phyloP scores from a whole-genome alignment of 2,113 vertebrate species.

The Murina feae region DNA sequence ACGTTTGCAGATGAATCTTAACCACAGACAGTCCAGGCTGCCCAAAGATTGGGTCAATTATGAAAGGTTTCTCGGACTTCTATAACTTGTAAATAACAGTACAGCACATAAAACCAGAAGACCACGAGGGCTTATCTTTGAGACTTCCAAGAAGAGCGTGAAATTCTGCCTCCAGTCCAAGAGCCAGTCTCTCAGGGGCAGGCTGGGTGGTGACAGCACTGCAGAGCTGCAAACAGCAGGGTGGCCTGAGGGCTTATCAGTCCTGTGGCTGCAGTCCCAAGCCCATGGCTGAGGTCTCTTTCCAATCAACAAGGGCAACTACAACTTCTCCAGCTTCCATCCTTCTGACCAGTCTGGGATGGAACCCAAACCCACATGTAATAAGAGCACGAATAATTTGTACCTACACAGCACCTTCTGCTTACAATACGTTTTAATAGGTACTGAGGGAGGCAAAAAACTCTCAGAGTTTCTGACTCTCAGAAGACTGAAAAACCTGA shows the following conservation, averaged over 20 bases:
- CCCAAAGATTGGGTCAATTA: neutral
- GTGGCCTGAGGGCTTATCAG: neutral
- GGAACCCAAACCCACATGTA: neutral
- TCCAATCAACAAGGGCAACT: neutral
- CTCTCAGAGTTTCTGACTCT: neutral
- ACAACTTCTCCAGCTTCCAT: neutral
- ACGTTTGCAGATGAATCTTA: neutral
- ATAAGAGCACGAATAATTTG: neutral
- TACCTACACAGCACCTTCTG: neutral
- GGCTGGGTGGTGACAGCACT: neutral
- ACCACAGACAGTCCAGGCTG: neutral
- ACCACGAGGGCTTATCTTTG: neutral
- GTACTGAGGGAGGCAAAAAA: neutral
- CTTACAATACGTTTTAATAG: neutral
- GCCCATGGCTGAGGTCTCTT: neutral
- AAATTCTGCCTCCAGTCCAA: neutral
- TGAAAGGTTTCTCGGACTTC: neutral
- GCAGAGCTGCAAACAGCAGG: neutral
- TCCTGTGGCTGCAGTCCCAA: neutral
- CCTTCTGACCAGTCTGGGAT: neutral
- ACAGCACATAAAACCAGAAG: neutral
- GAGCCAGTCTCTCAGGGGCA: neutral
- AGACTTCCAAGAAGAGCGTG: neutral
- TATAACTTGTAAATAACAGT: neutral
- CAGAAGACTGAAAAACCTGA: neutral